Conservation (phyloP, 1,140 invertebrate genomes). For the Yoshiicerus persimilis region DNA sequence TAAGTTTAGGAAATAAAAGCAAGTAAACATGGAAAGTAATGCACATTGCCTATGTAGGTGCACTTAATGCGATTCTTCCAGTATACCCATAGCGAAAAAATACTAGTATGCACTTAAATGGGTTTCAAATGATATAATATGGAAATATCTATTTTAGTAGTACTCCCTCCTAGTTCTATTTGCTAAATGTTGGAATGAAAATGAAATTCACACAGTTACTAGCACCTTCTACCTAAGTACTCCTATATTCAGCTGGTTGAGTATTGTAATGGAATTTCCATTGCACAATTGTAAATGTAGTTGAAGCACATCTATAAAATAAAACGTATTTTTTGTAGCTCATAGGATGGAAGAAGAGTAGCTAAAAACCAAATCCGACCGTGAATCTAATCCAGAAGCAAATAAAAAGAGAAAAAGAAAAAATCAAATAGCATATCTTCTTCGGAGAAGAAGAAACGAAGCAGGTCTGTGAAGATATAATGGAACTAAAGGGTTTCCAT, state of each 20-base stretch:
- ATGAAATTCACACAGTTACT: neutral
- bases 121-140: no score
- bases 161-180: neutral
- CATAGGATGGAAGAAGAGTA: neutral
- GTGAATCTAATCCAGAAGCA: neutral
- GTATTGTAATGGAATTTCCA: neutral
- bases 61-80: no score
- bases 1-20: no score
- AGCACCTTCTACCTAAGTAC: neutral
- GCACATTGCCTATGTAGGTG: neutral
- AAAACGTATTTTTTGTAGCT: neutral
- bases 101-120: no score
- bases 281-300: constrained; percentile 4
- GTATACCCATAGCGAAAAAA: no score
- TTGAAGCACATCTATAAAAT: neutral
- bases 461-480: neutral
- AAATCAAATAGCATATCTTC: constrained; percentile 10
- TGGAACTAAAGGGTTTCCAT: neutral
- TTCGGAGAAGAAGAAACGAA: neutral
- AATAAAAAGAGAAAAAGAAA: neutral
- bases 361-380: neutral
- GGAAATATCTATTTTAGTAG: neutral
- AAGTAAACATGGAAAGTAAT: neutral
- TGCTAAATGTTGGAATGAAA: neutral
- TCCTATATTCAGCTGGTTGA: neutral